Percentiles rank a stretch among this genome's conserved stretches.
Evolutionary conservation across 1,140 invertebrate genomes (phyloP).

Genomic region (Euglossa dilemma): DNA sequence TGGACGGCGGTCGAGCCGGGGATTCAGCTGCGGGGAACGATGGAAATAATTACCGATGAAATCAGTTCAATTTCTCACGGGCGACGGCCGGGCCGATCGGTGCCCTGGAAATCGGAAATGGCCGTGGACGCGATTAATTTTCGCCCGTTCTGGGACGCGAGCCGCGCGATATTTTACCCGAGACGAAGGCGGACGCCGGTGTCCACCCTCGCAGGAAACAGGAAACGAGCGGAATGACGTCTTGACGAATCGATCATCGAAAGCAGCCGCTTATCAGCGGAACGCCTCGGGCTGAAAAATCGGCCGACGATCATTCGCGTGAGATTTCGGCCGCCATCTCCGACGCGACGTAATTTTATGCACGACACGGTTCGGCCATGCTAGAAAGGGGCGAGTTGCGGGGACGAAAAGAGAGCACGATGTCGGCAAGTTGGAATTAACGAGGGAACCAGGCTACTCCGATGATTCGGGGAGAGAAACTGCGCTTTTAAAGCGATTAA

Average conservation of each 20-base stretch:
- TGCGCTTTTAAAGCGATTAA: no score
- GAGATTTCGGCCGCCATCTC: constrained; percentile 65
- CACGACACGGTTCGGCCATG: constrained; percentile 29
- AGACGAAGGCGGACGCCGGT: background rate
- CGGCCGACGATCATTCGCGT: constrained; percentile 67
- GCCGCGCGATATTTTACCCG: constrained; percentile 55
- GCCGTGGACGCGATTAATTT: constrained; percentile 58
- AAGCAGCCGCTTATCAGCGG: constrained; percentile 51
- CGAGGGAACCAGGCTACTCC: no score
- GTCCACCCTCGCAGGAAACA: constrained; percentile 7
- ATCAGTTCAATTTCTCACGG: constrained; percentile 55
- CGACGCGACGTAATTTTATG: constrained; percentile 32
- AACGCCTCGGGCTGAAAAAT: constrained; percentile 61
- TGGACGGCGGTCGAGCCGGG: background rate
- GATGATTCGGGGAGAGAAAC: no score
- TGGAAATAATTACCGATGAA: constrained; percentile 41
- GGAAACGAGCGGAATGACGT: constrained; percentile 31
- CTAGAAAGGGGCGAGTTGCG: background rate
- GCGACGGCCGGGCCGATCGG: constrained; percentile 17
- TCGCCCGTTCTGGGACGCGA: constrained; percentile 22
- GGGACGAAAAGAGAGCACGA: background rate
- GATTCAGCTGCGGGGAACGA: background rate
- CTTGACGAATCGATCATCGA: constrained; percentile 66
- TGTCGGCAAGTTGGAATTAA: no score
- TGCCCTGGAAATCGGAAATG: constrained; percentile 56